Evolutionary conservation across 2,797 vertebrate species (phyloP).

Genomic region (Melanogrammus aeglefinus): DNA sequence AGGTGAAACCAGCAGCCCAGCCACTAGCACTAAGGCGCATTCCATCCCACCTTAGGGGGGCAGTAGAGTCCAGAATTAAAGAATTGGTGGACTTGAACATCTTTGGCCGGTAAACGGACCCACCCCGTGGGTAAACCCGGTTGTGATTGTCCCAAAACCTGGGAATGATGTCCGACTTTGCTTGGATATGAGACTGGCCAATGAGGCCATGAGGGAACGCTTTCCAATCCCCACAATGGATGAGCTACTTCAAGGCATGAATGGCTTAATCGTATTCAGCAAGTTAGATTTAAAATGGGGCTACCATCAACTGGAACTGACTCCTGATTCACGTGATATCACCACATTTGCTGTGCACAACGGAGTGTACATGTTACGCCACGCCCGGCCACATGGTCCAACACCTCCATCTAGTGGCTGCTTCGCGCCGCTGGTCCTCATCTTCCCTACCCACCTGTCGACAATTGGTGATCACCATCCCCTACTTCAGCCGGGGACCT

Average conservation of each 20-base stretch:
- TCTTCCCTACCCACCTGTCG: too few relatives aligned
- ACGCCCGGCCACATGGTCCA: too few relatives aligned
- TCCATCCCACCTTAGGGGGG: too few relatives aligned
- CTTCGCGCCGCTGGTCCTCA: too few relatives aligned
- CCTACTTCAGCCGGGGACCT: too few relatives aligned
- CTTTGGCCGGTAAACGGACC: constrained; percentile 11
- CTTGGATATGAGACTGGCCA: constrained; percentile 18
- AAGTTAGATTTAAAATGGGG: constrained; percentile 28
- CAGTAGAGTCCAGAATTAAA: constrained; percentile 4
- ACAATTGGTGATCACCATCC: too few relatives aligned
- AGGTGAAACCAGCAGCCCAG: too few relatives aligned
- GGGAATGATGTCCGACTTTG: constrained; percentile 12
- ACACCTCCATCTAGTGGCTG: too few relatives aligned
- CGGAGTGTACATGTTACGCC: too few relatives aligned
- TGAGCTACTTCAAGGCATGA: constrained; percentile 21
- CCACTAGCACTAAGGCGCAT: too few relatives aligned
- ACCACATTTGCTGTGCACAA: constrained; percentile 22
- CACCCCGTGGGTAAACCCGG: constrained; percentile 24
- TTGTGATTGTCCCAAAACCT: constrained; percentile 17
- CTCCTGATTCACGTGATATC: constrained; percentile 11
- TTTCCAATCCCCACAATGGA: constrained; percentile 26
- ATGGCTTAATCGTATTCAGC: constrained; percentile 26
- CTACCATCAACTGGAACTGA: constrained; percentile 22
- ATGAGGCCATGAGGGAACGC: constrained; percentile 10
- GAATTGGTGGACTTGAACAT: constrained; percentile 20